phyloP scores from a whole-genome alignment of 2,797 vertebrate species.

The Gambusia yucatana region DNA sequence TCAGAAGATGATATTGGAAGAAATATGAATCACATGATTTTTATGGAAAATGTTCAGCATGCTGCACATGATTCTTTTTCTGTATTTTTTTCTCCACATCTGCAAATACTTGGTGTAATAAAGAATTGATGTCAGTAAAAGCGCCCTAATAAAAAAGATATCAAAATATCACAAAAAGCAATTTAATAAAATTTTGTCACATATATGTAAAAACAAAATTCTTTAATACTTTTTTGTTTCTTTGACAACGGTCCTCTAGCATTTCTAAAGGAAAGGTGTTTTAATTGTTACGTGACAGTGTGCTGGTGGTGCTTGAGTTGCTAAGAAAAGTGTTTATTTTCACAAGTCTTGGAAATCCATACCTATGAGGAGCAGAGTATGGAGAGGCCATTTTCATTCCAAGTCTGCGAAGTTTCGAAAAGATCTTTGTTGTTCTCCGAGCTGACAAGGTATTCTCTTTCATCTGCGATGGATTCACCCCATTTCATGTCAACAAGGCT shows the following conservation, averaged over 20 bases:
- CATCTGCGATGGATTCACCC: constrained; percentile 72
- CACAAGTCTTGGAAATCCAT: constrained; percentile 65
- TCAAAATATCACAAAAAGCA: constrained; percentile 1
- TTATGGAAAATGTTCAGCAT: constrained; percentile 28
- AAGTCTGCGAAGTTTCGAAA: constrained; percentile 63
- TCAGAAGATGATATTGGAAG: constrained; percentile 51
- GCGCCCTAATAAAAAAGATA: background rate
- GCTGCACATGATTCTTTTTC: background rate
- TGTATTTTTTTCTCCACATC: background rate
- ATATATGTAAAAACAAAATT: constrained; percentile 6
- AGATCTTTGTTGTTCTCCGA: constrained; percentile 58
- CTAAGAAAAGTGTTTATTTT: constrained; percentile 76
- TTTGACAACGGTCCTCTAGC: constrained; percentile 37
- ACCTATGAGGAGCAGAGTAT: constrained; percentile 63
- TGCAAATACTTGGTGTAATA: constrained; percentile 3
- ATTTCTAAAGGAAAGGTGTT: constrained; percentile 50
- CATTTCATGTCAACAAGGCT: constrained; percentile 69
- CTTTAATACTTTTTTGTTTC: constrained; percentile 28
- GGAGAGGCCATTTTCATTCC: constrained; percentile 56
- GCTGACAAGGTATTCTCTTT: constrained; percentile 71
- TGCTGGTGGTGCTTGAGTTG: constrained; percentile 46
- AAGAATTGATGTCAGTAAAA: background rate
- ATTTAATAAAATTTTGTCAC: constrained; percentile 18
- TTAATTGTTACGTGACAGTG: constrained; percentile 50
- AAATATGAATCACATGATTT: constrained; percentile 41